These are phyloP conservation scores for Aphaenogaster floridana DNA, from an alignment of 1,140 invertebrate genomes.

Conservation along the genomic window DNA sequence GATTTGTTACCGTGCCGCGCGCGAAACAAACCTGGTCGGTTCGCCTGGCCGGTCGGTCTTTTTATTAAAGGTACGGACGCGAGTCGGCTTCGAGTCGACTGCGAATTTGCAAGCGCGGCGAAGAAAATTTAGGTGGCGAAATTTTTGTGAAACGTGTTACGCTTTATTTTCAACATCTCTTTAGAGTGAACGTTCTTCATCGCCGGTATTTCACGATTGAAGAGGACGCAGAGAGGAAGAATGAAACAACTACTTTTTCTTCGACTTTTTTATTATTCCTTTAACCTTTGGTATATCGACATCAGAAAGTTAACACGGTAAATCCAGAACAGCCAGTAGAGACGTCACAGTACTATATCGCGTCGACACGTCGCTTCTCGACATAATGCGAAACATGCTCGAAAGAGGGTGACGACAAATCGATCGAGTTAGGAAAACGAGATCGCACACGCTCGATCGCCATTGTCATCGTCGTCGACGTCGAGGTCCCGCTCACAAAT, in stretches of 20 bases:
- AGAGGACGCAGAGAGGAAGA: neutral
- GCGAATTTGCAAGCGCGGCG: neutral
- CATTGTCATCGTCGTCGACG: constrained; percentile 36
- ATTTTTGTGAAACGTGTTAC: neutral
- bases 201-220: neutral
- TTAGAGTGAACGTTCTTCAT: neutral
- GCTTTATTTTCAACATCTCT: neutral
- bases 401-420: constrained; percentile 6
- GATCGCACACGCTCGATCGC: constrained; percentile 57
- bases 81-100: neutral
- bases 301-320: neutral
- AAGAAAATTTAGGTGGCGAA: neutral
- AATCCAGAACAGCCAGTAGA: neutral
- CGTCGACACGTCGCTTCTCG: neutral
- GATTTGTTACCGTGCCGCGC: constrained; percentile 60
- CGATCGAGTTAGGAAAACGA: constrained; percentile 48
- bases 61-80: constrained; percentile 12
- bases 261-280: no score
- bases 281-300: neutral
- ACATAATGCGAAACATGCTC: constrained; percentile 9
- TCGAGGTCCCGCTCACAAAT: constrained; percentile 43
- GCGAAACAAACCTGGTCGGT: constrained; percentile 53
- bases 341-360: neutral
- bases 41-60: neutral
- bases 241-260: neutral